Conservation (phyloP, 2,113 vertebrate species). For the Gopherus evgoodei region DNA sequence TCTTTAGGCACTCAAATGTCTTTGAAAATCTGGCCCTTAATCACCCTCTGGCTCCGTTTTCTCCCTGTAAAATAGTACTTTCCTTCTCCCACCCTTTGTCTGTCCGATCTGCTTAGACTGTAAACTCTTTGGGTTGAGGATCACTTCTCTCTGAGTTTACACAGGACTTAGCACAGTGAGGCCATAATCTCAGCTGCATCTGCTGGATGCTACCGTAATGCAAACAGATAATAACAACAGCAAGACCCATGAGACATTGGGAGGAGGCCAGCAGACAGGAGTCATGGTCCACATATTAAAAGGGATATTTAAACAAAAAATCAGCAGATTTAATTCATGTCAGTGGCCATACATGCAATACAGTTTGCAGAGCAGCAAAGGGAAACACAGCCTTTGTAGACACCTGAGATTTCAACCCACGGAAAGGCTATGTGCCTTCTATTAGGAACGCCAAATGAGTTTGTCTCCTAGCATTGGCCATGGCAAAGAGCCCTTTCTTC, state of each 20-base stretch:
- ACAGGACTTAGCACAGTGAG: no score
- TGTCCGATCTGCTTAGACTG: no score
- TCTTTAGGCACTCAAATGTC: neutral
- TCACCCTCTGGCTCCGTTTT: no score
- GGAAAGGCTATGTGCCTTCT: neutral
- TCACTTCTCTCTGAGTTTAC: no score
- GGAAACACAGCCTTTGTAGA: no score
- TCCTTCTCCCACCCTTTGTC: no score
- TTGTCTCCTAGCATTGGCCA: neutral
- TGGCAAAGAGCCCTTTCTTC: neutral
- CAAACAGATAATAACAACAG: neutral
- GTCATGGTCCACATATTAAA: neutral
- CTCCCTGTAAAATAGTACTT: no score
- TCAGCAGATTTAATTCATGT: neutral
- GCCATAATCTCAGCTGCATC: no score
- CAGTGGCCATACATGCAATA: neutral
- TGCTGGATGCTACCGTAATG: no score
- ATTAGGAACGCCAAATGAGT: neutral
- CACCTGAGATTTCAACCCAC: no score
- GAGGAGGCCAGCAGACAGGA: neutral
- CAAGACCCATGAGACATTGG: neutral
- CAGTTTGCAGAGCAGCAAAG: neutral
- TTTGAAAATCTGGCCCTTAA: neutral
- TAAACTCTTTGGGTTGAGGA: no score
- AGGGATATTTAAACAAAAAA: neutral